phyloP scores from a whole-genome alignment of 2,797 vertebrate species.

The Ciconia nigra region DNA sequence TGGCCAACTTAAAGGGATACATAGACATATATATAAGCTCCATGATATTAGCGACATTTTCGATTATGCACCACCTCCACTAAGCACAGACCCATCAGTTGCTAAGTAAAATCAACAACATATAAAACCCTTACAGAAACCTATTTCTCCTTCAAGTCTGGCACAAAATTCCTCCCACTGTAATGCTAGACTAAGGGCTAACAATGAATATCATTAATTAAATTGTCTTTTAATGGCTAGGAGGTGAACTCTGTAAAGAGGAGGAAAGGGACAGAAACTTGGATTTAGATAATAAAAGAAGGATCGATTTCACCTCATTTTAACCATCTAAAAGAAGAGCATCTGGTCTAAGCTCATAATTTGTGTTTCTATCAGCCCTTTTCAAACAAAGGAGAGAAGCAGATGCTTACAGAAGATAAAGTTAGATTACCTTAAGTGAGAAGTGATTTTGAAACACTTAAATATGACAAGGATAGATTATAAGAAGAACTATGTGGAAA shows the following conservation, averaged over 20 bases:
- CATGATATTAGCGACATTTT: not conserved
- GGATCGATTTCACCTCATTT: not conserved
- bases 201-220: constrained; percentile 12
- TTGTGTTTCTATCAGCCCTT: not conserved
- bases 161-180: not conserved
- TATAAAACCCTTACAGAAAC: not conserved
- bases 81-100: not conserved
- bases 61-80: not conserved
- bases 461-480: not conserved
- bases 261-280: not conserved
- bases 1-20: not conserved
- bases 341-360: not conserved
- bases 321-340: not conserved
- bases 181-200: not conserved
- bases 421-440: not conserved
- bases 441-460: not conserved
- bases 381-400: not conserved
- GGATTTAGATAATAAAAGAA: not conserved
- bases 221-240: not conserved
- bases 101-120: not conserved
- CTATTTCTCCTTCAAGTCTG: not conserved
- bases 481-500: not conserved
- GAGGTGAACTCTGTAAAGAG: not conserved
- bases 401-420: not conserved
- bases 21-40: not conserved